Percentiles rank a stretch among this genome's conserved stretches.
Conservation (phyloP, 2,113 vertebrate genomes). For the Gymnocephalus cernua region DNA sequence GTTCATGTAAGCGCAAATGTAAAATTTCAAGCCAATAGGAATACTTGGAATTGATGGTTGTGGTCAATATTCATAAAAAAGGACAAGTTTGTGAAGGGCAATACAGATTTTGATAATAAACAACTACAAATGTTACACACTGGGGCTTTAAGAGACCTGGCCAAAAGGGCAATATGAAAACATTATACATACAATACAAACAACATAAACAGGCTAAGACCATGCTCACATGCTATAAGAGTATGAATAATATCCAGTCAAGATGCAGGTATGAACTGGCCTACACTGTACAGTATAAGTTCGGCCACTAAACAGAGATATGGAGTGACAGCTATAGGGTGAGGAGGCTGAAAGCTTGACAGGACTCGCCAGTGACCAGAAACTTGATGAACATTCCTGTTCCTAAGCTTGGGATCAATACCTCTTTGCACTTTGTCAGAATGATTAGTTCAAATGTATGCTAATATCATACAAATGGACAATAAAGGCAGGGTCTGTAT, state of each 20-base stretch:
- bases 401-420: constrained; percentile 48
- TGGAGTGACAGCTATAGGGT: constrained; percentile 40
- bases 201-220: background rate
- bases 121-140: no score
- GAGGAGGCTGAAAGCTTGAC: constrained; percentile 31
- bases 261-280: background rate
- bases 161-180: background rate
- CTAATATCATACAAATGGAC: constrained; percentile 27
- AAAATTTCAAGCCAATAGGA: no score
- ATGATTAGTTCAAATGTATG: background rate
- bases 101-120: no score
- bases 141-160: background rate
- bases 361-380: constrained; percentile 20
- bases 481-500: background rate
- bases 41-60: no score
- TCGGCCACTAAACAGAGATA: constrained; percentile 11
- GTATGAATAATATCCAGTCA: background rate
- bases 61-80: no score
- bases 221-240: background rate
- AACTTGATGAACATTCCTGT: constrained; percentile 21
- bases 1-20: no score
- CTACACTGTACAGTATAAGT: constrained; percentile 1
- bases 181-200: background rate
- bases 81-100: no score
- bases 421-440: constrained; percentile 2